Percentiles rank a stretch among this genome's conserved stretches.
Conservation (phyloP, 2,888 invertebrate species). For the Melinopterus prodromus region DNA sequence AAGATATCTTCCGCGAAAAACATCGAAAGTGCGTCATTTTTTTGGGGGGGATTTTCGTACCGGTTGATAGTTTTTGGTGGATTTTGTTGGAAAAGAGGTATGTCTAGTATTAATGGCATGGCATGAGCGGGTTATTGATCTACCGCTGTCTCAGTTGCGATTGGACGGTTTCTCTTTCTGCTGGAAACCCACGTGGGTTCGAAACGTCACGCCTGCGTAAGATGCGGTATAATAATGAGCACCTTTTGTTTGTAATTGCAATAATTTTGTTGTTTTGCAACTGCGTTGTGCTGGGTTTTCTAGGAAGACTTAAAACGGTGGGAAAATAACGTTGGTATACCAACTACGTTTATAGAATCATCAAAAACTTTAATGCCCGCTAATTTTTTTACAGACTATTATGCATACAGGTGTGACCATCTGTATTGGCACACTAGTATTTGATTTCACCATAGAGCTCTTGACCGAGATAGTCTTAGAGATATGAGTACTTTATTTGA, state of each 20-base stretch:
- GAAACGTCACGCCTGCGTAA: slow-evolving; percentile 40
- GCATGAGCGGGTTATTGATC: slow-evolving; percentile 51
- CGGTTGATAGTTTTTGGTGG: background rate
- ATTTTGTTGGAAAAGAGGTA: background rate
- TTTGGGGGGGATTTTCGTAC: background rate
- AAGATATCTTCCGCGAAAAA: background rate
- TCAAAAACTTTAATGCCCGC: too few species aligned
- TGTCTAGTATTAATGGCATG: slow-evolving; percentile 12
- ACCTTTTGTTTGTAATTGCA: slow-evolving; percentile 22
- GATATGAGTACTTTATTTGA: too few species aligned
- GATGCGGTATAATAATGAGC: slow-evolving; percentile 27
- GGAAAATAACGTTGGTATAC: background rate
- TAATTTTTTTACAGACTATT: too few species aligned
- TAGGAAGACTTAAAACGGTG: background rate
- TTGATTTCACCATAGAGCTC: too few species aligned
- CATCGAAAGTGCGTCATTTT: background rate
- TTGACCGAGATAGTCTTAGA: too few species aligned
- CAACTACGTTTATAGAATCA: too few species aligned
- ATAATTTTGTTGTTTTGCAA: background rate
- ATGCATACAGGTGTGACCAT: too few species aligned
- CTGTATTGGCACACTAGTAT: too few species aligned
- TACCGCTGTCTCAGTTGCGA: slow-evolving; percentile 45
- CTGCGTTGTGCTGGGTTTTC: background rate
- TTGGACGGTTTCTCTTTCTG: slow-evolving; percentile 35
- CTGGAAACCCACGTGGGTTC: slow-evolving; percentile 47